Percentiles rank a stretch among this genome's conserved stretches.
Evolutionary conservation across 2,113 vertebrate genomes (phyloP).

Genomic region (Sterrhoptilus dennistouni): DNA sequence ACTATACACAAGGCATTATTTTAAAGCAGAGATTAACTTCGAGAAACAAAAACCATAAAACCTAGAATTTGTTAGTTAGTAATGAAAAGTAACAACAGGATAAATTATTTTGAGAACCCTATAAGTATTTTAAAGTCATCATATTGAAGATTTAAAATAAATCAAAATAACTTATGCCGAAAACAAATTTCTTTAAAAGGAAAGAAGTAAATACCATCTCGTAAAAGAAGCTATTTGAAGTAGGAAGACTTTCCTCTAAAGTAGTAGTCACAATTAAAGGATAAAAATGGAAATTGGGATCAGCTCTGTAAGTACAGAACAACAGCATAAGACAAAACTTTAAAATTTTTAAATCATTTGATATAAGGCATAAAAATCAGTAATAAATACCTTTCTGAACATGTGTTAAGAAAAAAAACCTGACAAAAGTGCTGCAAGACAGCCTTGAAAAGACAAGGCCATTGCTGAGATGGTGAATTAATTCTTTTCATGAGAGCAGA

Average conservation of each 20-base stretch:
- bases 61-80: background rate
- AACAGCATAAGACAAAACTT: background rate
- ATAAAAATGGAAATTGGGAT: background rate
- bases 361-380: background rate
- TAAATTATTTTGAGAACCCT: background rate
- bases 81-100: background rate
- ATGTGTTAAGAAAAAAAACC: fast-evolving
- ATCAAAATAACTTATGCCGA: background rate
- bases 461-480: background rate
- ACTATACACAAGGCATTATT: background rate
- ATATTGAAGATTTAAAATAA: background rate
- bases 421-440: background rate
- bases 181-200: background rate
- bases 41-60: background rate
- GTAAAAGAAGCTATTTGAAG: background rate
- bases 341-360: background rate
- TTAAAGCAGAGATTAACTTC: background rate
- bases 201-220: background rate
- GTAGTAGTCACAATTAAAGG: background rate
- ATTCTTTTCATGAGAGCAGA: background rate
- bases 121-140: background rate
- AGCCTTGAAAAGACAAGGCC: background rate
- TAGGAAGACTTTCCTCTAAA: background rate
- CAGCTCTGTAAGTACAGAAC: background rate
- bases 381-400: background rate